Evolutionary conservation across 2,888 invertebrate species (phyloP).

Genomic region (Disparrhopalites patrizii): DNA sequence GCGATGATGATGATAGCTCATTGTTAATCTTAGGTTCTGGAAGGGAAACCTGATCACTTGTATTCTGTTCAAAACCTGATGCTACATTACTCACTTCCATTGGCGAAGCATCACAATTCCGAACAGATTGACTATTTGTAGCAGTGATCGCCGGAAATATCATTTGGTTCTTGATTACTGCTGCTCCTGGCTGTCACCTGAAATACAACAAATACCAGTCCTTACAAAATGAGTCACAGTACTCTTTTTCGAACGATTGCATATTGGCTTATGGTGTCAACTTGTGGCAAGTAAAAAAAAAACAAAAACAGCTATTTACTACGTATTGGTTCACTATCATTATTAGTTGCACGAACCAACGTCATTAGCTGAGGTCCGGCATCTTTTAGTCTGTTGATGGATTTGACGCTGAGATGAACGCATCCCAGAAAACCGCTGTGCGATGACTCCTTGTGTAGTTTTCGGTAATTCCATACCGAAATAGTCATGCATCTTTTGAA

Average conservation of each 20-base stretch:
- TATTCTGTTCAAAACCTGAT: neutral
- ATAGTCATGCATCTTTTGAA: slow-evolving; percentile 89
- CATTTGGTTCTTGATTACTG: slow-evolving; percentile 15
- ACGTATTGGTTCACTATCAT: slow-evolving; percentile 77
- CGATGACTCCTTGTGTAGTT: slow-evolving; percentile 89
- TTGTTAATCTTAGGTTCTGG: slow-evolving; percentile 6
- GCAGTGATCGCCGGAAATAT: slow-evolving; percentile 5
- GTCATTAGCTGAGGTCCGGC: slow-evolving; percentile 95
- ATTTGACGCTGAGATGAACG: slow-evolving; percentile 82
- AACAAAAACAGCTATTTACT: slow-evolving; percentile 26
- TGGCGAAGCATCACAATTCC: neutral
- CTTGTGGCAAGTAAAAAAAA: neutral
- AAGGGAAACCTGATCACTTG: neutral
- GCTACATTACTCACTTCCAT: slow-evolving; percentile 3
- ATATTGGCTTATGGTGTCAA: neutral
- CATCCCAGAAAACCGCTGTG: slow-evolving; percentile 89
- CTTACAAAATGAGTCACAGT: neutral
- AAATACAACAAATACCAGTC: neutral
- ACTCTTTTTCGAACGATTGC: too few relatives aligned
- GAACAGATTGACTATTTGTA: slow-evolving; percentile 6
- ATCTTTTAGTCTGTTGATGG: slow-evolving; percentile 90
- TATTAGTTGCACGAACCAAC: slow-evolving; percentile 78
- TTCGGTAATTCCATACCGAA: slow-evolving; percentile 85
- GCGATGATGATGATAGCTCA: slow-evolving; percentile 7
- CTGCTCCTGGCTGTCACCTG: slow-evolving; percentile 5